Base-by-base conservation (phyloP, 2,797 vertebrate genomes). In the Smutsia temminckii region DNA sequence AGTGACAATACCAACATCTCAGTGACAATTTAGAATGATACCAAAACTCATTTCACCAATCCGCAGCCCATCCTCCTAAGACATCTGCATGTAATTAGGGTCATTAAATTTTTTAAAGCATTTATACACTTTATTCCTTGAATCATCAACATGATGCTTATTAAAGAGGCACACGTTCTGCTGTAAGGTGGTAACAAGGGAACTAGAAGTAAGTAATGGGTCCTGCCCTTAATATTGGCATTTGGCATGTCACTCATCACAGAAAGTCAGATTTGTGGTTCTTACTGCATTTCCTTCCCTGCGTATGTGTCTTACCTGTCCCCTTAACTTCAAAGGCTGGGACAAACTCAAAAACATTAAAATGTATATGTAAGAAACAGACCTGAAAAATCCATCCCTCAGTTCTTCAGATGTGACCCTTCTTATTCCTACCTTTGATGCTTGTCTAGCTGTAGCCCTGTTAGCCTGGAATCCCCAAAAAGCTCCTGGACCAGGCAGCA, bases 11-110 rank as follows among this genome's bases (percentile, higher is more conserved):
- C 20, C 5, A 61, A 63, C 8, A 34, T 92, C 90, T 85, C 95
- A 94, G 71, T 74, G 57, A 96, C 96, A 94, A 96, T 86, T 97
- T 64, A 72, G 89, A 79, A 96, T 95, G 71, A 94, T 0, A 89
- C 51, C 83, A 79, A 57, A 5, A 85, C 20, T 96, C 85, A 49
- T 93, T 95, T 91, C 68, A 91, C 71, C 81, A 95, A 75, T 69
- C 64, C 66, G 88, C 57, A 96, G 92, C 23, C 64, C 78, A 96
- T 94, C 71, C 23, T 78, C 77, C 91, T 69, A 61, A 85, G 75
- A 83, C 87, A 74, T 2, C 23, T 34, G 20, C 66, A 95, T 95
- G 93, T 93, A 94, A 75, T 40, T 81, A 49, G 21, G 25, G 10
- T 42, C 13, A 27, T 84, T 80, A 59, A 9, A 20, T 72, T 66